Base-by-base conservation (phyloP, 2,113 vertebrate genomes). In the Pedionomus torquatus region DNA sequence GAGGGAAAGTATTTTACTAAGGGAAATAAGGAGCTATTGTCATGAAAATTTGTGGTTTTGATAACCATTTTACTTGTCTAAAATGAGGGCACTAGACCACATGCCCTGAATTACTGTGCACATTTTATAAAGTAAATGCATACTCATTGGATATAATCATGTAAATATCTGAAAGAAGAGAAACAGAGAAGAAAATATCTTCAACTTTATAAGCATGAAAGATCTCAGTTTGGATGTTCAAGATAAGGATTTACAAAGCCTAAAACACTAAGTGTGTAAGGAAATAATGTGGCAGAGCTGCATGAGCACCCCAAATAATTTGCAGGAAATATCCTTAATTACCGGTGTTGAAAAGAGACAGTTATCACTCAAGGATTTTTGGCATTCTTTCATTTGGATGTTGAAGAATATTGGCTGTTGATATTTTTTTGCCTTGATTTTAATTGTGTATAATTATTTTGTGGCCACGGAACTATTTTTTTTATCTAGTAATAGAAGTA, bases 111-210 rank as follows among this genome's bases (percentile, higher is more conserved):
- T 37, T 63, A 70, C 71, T 86, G 19, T 63, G 39, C 21, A 35
- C 39, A 41, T 83, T 90, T 71, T 81, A 10, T 86, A 41, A 93
- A 93, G 64, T 37, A 71, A 93, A 72, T 81, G 30, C 17, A 82
- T 81, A 46, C 39, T 92, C 33, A 33, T 13, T 88, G 54, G 30
- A 70, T 43, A 18, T 17, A 80, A 81, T 58, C 48, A 37, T 75
- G 30, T 64, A 87, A 90, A 90, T 23, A 17, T 57, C 37, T 71
- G 35, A 92, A 93, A 84, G 44, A 92, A 75, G 26, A 87, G 71
- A 93, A 95, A 92, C 21, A 17, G 60, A 93, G 49, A 93, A 43
- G 44, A 94, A 93, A 94, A 75, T 88, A 46, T 71, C 43, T 86
- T 86, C 44, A 66, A 2, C 64, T 86, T 89, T 64, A 64, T 26